Conservation (phyloP, 2,888 invertebrate genomes). For the Lissocephala sabroskyi region DNA sequence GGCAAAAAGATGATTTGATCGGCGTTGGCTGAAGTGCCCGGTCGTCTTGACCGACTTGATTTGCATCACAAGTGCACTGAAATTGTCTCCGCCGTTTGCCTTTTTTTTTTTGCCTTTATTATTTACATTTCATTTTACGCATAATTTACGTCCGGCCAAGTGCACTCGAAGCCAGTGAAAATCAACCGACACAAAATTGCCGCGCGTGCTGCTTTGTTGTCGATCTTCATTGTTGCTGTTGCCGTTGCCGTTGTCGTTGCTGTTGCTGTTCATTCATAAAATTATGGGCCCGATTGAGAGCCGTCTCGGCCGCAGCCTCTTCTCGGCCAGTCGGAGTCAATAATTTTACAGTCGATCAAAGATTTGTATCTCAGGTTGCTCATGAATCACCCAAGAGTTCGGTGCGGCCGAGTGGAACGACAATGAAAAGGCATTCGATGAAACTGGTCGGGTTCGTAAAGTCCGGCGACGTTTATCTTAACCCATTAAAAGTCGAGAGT, state of each 20-base stretch:
- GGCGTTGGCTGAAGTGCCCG: constrained; percentile 35
- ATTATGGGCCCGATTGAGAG: constrained; percentile 47
- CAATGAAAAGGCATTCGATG: neutral
- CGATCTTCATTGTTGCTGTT: constrained; percentile 15
- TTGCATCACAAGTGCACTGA: constrained; percentile 61
- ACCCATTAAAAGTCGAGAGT: no score
- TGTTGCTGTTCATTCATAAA: constrained; percentile 48
- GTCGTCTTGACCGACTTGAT: constrained; percentile 57
- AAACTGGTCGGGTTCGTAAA: neutral
- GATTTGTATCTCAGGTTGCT: constrained; percentile 58
- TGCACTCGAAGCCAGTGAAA: constrained; percentile 44
- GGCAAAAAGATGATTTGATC: constrained; percentile 30
- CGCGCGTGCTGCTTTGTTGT: constrained; percentile 20
- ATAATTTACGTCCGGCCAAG: constrained; percentile 50
- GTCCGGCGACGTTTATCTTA: neutral
- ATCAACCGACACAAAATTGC: neutral
- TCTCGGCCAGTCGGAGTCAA: no score
- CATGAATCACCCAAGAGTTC: constrained; percentile 29
- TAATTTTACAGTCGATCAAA: constrained; percentile 64
- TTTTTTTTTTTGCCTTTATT: constrained; percentile 56
- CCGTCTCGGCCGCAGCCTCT: no score
- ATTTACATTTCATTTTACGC: constrained; percentile 65
- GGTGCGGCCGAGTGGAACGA: no score
- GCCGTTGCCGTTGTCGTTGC: constrained; percentile 10
- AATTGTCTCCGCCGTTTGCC: neutral